These are phyloP conservation scores for Anastrepha ludens DNA, from an alignment of 1,140 invertebrate species.

Conservation along the genomic window DNA sequence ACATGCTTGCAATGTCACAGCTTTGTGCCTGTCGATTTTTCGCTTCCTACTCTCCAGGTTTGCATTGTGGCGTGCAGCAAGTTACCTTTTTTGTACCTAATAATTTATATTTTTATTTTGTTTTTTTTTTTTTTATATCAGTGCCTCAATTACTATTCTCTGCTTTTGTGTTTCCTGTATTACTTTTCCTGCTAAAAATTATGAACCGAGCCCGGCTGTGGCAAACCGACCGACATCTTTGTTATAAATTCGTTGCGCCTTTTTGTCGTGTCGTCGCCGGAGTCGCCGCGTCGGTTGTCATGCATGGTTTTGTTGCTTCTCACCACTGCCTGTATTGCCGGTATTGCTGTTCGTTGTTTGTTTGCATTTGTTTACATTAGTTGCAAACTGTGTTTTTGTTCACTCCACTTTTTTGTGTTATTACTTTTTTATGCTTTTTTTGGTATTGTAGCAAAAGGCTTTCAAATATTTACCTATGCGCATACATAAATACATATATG, in stretches of 20 bases:
- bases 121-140: neutral
- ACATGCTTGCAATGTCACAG: neutral
- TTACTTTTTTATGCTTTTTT: conserved; percentile 14
- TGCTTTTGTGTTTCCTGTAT: conserved; percentile 39
- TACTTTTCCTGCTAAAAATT: conserved; percentile 39
- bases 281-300: neutral
- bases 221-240: conserved; percentile 6
- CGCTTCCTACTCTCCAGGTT: neutral
- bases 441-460: conserved; percentile 50
- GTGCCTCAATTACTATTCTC: conserved; percentile 35
- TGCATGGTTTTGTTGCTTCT: conserved; percentile 41
- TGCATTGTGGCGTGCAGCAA: conserved; percentile 6
- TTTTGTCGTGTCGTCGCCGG: conserved; percentile 4
- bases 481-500: neutral
- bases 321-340: conserved; percentile 18
- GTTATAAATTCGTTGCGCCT: conserved; percentile 36
- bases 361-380: conserved; percentile 59
- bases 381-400: conserved; percentile 58
- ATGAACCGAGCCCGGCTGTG: conserved; percentile 30
- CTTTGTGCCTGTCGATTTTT: conserved; percentile 2
- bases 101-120: conserved; percentile 49
- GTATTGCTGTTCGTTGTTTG: conserved; percentile 60
- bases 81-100: conserved; percentile 41
- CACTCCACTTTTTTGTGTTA: conserved; percentile 42
- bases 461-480: conserved; percentile 1